Base-by-base conservation (phyloP, 2,888 invertebrate genomes). In the Nephrocerus scutellatus region DNA sequence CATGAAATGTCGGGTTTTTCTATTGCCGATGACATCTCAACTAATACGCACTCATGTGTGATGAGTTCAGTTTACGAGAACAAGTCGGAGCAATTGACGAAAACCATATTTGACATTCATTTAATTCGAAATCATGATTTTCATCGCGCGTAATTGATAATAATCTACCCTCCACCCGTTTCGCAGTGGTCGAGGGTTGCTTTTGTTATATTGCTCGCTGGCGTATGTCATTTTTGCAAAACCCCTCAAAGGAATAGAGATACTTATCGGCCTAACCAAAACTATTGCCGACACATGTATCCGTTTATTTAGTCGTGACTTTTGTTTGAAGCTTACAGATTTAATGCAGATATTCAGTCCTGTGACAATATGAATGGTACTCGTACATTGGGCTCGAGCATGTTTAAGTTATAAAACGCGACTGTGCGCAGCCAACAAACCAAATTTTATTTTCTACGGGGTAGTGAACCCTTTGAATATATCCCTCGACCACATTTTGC, bases 201-300 rank as follows among this genome's bases (percentile, higher is more conserved):
- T 43, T 43, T 24, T 29, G 22, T 26, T 36, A 38, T 22, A 54
- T 55, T 54, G 57, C 47, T 40, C 45, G 42, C 43, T 43, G 50
- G 41, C 41, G 44, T 22, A 31, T 46, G 49, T 48, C 48, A 48
- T 51, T 44, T 43, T 22, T 42, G 30, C 23, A 26, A 43, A 44
- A 28, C 30, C 43, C 44, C 45, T 49, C 41, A 44, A 16, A 30
- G 30, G 30, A 26, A 57, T 54, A 54, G 53, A 55, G 65, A 66
- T 67, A 54, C 59, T 67, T 67, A 66, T 66, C 66, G 55, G 54
- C 57, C 57, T 60, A 63, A 63, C 62, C 63, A 62, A 65, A 65
- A 66, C 65, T 67, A 66, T 67, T 66, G 68, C 61, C 59, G 66
- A 60, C 66, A 66, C 68, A 66, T 66, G 66, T 66, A 66, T 65